Evolutionary conservation across 2,113 vertebrate species (phyloP).

Genomic region (Apistogramma diplotaenia): DNA sequence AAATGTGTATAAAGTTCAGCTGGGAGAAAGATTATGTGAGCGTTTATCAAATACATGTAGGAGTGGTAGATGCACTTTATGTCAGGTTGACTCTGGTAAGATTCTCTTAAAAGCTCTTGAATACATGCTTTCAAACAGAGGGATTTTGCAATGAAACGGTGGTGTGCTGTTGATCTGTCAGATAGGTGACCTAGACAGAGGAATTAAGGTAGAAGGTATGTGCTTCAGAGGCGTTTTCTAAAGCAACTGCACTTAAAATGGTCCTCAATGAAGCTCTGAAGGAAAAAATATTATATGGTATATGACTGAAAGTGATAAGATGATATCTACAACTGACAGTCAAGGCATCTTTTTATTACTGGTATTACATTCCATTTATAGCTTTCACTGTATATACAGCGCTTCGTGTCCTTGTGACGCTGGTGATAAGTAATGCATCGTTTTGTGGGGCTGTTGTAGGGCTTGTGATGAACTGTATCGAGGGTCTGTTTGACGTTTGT

Average conservation of each 20-base stretch:
- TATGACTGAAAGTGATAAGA: background rate
- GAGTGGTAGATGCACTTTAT: background rate
- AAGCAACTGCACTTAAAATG: background rate
- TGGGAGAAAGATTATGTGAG: background rate
- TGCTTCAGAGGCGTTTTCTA: background rate
- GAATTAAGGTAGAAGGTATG: background rate
- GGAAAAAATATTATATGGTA: too few species aligned
- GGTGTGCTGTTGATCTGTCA: background rate
- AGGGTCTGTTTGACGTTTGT: constrained; percentile 26
- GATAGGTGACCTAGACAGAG: background rate
- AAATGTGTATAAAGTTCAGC: constrained; percentile 6
- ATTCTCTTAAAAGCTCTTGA: background rate
- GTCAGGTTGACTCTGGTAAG: constrained; percentile 12
- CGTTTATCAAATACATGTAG: constrained; percentile 1
- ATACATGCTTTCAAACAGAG: background rate
- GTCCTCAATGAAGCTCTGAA: background rate
- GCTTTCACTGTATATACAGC: background rate
- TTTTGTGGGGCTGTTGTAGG: background rate
- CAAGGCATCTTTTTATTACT: background rate
- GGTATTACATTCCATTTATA: background rate
- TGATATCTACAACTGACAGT: background rate
- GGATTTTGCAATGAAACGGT: background rate
- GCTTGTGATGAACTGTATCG: constrained; percentile 18
- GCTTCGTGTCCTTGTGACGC: background rate
- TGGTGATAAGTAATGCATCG: background rate